phyloP scores from a whole-genome alignment of 2,113 vertebrate species.

The Megatriorchis doriae region DNA sequence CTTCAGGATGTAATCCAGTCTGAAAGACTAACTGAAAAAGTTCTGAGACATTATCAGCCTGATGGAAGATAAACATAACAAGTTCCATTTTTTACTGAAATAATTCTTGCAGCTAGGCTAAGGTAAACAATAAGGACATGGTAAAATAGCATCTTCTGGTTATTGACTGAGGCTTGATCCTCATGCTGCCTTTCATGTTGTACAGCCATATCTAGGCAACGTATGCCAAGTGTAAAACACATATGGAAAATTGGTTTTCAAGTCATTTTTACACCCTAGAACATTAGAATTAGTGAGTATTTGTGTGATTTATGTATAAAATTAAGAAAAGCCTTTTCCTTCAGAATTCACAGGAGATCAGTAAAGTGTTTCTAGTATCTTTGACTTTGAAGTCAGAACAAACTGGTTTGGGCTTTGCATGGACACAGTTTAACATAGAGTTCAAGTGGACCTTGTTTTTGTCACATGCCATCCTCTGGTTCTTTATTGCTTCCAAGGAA shows the following conservation, averaged over 20 bases:
- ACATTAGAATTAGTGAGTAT: neutral
- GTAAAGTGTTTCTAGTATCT: neutral
- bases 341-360: neutral
- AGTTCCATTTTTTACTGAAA: neutral
- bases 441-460: neutral
- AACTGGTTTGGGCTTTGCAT: neutral
- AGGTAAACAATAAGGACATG: neutral
- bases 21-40: neutral
- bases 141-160: neutral
- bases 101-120: neutral
- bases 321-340: neutral
- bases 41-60: neutral
- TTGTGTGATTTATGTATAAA: neutral
- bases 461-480: fast-evolving
- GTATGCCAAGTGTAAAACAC: neutral
- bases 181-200: neutral
- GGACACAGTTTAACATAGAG: neutral
- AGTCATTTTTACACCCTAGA: neutral
- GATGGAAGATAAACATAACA: neutral
- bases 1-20: neutral
- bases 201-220: neutral
- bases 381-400: neutral
- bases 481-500: neutral
- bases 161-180: neutral
- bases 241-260: neutral